Base-by-base conservation (phyloP, 2,797 vertebrate species). In the Ispidina picta region DNA sequence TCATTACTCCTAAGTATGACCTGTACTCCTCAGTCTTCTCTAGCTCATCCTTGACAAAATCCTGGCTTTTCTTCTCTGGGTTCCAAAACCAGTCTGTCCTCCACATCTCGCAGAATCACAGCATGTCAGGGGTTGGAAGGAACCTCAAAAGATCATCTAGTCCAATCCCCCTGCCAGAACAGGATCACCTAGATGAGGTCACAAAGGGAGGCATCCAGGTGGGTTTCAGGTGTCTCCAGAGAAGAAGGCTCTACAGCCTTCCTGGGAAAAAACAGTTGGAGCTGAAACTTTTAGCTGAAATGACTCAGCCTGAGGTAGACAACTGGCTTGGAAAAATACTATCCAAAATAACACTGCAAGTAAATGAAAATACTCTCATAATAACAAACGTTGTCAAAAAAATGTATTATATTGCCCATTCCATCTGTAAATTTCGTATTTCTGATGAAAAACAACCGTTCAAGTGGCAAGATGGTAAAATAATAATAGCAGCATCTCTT, bases 351-450 rank as follows among this genome's bases (percentile, higher is more conserved):
- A 75, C 55, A 80, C 14, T 83, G 63, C 39, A 89, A 68, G 41
- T 35, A 86, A 63, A 60, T 4, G 7, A 76, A 86, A 79, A 66
- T 9, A 76, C 6, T 46, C 15, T 80, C 65, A n/a, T 33, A 58
- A 82, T 48, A 19, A 66, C 46, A 91, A 86, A 15, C 71, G 65
- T 54, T 92, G 54, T 62, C 66, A 94, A 93, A 90, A 90, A 88
- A 54, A 79, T 10, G 70, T 17, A 3, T 60, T 79, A 2, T 87
- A 54, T 91, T 86, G 83, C n/a, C 33, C 19, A 89, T 4, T 14
- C 31, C 26, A 58, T 46, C 63, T 78, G 48, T 83, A 63, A 72
- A 44, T 81, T 93, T 81, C 12, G 1, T 75, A 74, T 84, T 88
- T 83, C 63, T 4, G 5, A 35, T 52, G 43, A 6, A 75, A 90